Conservation (phyloP, 2,888 invertebrate species). For the Auanema sp. region DNA sequence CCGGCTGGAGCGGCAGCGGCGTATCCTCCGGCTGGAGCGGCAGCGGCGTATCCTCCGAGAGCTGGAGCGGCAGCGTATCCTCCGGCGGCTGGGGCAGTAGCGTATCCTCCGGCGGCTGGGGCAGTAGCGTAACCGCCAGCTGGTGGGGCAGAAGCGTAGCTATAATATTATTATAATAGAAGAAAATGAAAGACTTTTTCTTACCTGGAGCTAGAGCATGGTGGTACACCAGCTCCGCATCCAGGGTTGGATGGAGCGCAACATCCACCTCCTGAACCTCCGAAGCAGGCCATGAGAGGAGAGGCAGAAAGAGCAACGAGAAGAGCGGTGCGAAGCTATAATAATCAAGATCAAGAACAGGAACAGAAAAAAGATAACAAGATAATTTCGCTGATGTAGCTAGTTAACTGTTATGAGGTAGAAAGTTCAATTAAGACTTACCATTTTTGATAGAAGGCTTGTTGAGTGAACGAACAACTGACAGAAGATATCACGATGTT, state of each 20-base stretch:
- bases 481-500: too few species aligned
- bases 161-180: not conserved
- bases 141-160: not conserved
- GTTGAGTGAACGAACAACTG: too few species aligned
- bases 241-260: conserved; percentile 17
- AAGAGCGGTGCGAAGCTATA: conserved; percentile 20
- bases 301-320: conserved; percentile 26
- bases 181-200: too few species aligned
- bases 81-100: conserved; percentile 10
- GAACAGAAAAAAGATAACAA: not conserved
- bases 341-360: not conserved
- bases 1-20: conserved; percentile 11
- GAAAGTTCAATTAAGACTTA: conserved; percentile 9
- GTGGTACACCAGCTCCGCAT: conserved; percentile 13
- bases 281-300: conserved; percentile 26
- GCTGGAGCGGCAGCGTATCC: conserved; percentile 20
- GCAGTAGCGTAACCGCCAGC: conserved; percentile 16
- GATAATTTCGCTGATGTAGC: conserved; percentile 1
- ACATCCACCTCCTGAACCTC: conserved; percentile 21
- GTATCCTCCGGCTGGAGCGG: conserved; percentile 10
- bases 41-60: conserved; percentile 7
- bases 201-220: conserved; percentile 13
- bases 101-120: not conserved
- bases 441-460: not conserved
- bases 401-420: not conserved